Conservation (phyloP, 2,888 invertebrate species). For the Adelognathus sp. region DNA sequence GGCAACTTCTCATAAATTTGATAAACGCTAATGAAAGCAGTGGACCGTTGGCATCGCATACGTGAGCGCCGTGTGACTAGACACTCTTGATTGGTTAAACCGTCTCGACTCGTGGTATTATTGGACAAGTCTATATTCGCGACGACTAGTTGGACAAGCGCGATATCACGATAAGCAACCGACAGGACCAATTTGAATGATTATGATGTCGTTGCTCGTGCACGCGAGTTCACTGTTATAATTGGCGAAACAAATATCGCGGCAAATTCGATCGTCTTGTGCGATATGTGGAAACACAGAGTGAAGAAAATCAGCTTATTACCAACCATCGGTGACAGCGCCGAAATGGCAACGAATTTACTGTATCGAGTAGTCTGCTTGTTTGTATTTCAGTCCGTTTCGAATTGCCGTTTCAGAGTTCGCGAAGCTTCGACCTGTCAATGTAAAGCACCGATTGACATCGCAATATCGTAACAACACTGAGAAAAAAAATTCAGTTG, state of each 20-base stretch:
- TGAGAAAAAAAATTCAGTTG: too few species aligned
- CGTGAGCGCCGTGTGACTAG: conserved; percentile 9
- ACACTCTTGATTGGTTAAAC: conserved; percentile 7
- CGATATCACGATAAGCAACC: background rate
- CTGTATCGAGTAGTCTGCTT: too few species aligned
- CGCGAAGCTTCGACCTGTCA: too few species aligned
- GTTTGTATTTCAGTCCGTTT: too few species aligned
- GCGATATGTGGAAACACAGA: background rate
- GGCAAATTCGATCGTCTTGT: background rate
- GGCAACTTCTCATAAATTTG: background rate
- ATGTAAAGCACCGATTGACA: too few species aligned
- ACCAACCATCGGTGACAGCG: background rate
- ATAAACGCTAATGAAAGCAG: background rate
- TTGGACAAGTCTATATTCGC: conserved; percentile 1
- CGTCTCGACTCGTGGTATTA: conserved; percentile 19
- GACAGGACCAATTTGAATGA: background rate
- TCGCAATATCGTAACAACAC: too few species aligned
- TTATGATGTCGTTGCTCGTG: background rate
- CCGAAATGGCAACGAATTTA: too few species aligned
- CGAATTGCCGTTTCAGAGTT: too few species aligned
- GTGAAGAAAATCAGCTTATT: background rate
- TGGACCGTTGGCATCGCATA: background rate
- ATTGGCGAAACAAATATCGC: background rate
- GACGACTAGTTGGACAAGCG: background rate
- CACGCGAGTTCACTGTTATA: background rate